Evolutionary conservation across 1,140 invertebrate species (phyloP), one percentile per base, ranked within the genome.

Genomic region (Aleiodes sp.): DNA sequence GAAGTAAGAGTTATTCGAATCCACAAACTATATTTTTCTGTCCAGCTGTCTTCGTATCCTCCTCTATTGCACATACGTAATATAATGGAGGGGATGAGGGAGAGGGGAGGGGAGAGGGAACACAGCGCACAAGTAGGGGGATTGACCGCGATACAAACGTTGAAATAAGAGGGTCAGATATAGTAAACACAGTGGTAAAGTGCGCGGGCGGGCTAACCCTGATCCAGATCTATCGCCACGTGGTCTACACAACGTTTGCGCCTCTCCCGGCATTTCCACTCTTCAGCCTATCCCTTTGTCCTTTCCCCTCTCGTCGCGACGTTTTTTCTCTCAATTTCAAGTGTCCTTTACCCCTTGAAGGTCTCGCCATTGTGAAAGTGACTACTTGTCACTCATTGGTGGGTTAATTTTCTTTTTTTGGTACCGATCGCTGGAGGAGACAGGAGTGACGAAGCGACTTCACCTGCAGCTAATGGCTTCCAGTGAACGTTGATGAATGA

Each of bases 161-260:
- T 84, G 78, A 84, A 84, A 81, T 82, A 85, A 84, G 79, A 83
- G 82, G 83, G 82, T 85, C 83, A 84, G 78, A 82, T 85, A 84
- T 85, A 85, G 79, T 61, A 61, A 68, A 59, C 56, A 61, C 46
- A 68, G 33, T 56, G 43, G 24, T 33, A 35, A 37, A 37, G 37
- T 52, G 69, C 79, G 71, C 76, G 57, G 29, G 64, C 63, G 66
- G 78, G 75, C 62, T 86, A 86, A 86, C 84, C 83, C 84, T 86
- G 84, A 84, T 86, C 84, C 79, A 84, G 78, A 85, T 86, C 77
- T 82, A 85, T 83, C 80, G 77, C 81, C 83, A 84, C 83, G 81
- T 84, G 83, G 80, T 83, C 75, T 75, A 74, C 19, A 29, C 46
- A 52, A 16, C 46, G 46, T 52, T n/a, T 52, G 12, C 46, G 46